These are phyloP conservation scores for Folsomia manolachei DNA, from an alignment of 2,888 invertebrate species.

Conservation along the genomic window DNA sequence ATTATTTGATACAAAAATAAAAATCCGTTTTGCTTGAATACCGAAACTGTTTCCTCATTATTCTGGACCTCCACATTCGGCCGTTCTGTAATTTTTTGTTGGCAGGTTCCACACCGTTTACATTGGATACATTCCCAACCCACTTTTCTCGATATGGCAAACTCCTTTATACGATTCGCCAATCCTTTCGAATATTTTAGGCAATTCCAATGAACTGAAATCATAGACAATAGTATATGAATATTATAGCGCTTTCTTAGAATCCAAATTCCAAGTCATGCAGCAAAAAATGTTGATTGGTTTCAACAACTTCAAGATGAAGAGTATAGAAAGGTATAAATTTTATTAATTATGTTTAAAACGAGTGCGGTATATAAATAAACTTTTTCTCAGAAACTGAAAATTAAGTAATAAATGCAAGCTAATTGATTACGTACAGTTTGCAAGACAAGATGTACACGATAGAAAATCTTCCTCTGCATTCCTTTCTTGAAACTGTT, in stretches of 20 bases:
- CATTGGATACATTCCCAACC: constrained; percentile 85
- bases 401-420: not conserved
- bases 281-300: not conserved
- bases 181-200: constrained; percentile 57
- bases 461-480: constrained; percentile 13
- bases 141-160: constrained; percentile 50
- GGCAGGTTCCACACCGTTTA: constrained; percentile 79
- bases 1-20: no score
- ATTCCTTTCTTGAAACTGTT: not conserved
- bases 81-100: constrained; percentile 56
- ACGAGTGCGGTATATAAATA: constrained; percentile 1
- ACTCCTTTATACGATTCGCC: constrained; percentile 52
- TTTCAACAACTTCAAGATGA: not conserved
- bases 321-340: constrained; percentile 2
- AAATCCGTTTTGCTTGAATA: no score
- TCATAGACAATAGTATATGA: not conserved
- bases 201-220: constrained; percentile 58
- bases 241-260: not conserved
- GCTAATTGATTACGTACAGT: constrained; percentile 9
- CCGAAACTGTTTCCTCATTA: not conserved
- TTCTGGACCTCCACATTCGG: not conserved
- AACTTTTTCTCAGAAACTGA: constrained; percentile 28
- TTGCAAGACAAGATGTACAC: constrained; percentile 9
- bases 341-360: not conserved
- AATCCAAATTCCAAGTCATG: no score